A percentile compares a stretch with the other conserved stretches of the same genome.
Evolutionary conservation across 2,797 vertebrate genomes (phyloP).

Genomic region (Mareca penelope): DNA sequence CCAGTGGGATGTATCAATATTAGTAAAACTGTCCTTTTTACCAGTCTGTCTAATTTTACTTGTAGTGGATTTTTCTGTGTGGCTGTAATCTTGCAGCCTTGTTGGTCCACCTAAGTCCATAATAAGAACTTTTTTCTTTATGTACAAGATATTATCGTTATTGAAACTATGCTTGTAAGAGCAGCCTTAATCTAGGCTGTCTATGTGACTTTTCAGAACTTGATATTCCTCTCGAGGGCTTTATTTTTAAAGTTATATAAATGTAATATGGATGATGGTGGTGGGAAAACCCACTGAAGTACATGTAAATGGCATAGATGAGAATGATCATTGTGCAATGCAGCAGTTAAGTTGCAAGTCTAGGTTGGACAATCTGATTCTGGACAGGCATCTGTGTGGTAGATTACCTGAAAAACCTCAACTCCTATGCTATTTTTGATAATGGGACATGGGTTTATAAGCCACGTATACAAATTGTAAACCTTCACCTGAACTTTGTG

Average conservation of each 20-base stretch:
- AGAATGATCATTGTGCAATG: not conserved
- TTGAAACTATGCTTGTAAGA: not conserved
- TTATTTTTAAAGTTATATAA: not conserved
- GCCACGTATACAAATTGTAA: not conserved
- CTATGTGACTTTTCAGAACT: not conserved
- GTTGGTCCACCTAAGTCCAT: not conserved
- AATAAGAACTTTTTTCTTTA: not conserved
- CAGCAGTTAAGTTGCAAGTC: not conserved
- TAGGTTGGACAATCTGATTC: not conserved
- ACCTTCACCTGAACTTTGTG: not conserved
- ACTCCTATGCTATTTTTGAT: not conserved
- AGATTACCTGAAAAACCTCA: not conserved
- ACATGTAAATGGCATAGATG: not conserved
- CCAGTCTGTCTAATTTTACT: not conserved
- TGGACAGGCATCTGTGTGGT: not conserved
- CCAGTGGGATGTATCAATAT: not conserved
- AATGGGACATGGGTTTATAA: not conserved
- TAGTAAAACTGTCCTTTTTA: conserved; percentile 16
- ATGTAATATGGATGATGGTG: not conserved
- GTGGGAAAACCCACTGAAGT: not conserved
- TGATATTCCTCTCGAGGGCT: not conserved
- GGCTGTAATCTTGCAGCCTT: not conserved
- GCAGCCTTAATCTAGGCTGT: not conserved
- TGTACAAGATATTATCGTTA: not conserved
- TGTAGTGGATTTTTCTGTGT: not conserved